Evolutionary conservation across 2,797 vertebrate species (phyloP).

Genomic region (Ataeniobius toweri): DNA sequence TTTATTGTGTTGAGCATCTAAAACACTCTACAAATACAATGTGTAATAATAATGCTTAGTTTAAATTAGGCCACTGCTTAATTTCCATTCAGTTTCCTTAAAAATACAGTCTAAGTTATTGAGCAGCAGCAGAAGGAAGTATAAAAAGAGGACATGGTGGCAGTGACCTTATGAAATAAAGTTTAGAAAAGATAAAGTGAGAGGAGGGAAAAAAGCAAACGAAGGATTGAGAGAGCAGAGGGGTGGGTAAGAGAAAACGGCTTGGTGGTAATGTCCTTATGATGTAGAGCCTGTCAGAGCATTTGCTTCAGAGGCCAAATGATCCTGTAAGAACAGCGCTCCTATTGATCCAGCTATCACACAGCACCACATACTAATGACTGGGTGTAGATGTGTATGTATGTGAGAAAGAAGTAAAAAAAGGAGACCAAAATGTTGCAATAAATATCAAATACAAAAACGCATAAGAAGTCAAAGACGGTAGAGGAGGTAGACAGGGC

Average conservation of each 20-base stretch:
- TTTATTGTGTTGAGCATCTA: background rate
- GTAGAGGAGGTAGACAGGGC: background rate
- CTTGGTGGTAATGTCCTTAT: constrained; percentile 77
- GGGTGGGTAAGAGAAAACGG: constrained; percentile 10
- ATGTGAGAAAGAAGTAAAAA: background rate
- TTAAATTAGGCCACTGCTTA: background rate
- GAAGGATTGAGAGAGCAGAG: constrained; percentile 23
- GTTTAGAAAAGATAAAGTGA: constrained; percentile 16
- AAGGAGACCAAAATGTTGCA: background rate
- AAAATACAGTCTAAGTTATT: background rate
- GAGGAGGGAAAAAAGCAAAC: constrained; percentile 1
- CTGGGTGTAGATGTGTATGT: constrained; percentile 27
- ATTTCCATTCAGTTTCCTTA: background rate
- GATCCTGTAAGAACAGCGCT: constrained; percentile 76
- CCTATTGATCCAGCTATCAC: constrained; percentile 69
- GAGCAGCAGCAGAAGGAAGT: background rate
- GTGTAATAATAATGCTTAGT: background rate
- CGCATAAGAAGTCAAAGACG: background rate
- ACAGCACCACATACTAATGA: constrained; percentile 65
- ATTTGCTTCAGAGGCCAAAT: constrained; percentile 74
- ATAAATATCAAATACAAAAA: constrained; percentile 19
- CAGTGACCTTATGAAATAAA: constrained; percentile 22
- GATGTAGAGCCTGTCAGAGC: constrained; percentile 73
- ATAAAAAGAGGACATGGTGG: background rate
- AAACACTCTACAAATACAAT: background rate